phyloP scores from a whole-genome alignment of 1,140 invertebrate species.

The Bilobella aurantiaca region DNA sequence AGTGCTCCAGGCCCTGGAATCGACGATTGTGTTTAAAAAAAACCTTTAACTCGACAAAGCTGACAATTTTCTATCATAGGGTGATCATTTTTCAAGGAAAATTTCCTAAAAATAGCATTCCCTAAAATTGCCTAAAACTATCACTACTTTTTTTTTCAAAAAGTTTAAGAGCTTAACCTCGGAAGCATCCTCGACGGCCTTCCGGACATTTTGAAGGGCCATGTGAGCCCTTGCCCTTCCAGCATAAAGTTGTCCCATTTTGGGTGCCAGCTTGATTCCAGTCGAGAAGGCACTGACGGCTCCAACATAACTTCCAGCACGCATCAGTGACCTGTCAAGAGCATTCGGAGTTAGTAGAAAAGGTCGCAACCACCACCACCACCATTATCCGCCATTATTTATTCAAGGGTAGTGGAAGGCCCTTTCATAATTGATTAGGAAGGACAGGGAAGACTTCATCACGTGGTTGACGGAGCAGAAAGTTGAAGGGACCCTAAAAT shows the following conservation, averaged over 20 bases:
- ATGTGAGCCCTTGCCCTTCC: conserved; percentile 67
- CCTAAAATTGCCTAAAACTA: too few relatives aligned
- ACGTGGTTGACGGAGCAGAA: too few relatives aligned
- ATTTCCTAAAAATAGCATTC: too few relatives aligned
- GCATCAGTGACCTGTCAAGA: conserved; percentile 54
- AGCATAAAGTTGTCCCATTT: conserved; percentile 60
- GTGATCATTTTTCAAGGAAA: too few relatives aligned
- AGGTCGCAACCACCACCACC: not conserved
- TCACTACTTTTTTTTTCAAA: not conserved
- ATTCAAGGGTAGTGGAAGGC: not conserved
- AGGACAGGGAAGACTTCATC: too few relatives aligned
- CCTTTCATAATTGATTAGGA: too few relatives aligned
- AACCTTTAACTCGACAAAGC: too few relatives aligned
- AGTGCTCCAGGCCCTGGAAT: conserved; percentile 56
- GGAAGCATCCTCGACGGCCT: conserved; percentile 54
- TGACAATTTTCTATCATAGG: too few relatives aligned
- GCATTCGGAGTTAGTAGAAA: not conserved
- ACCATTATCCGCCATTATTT: too few relatives aligned
- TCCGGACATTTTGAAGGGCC: conserved; percentile 58
- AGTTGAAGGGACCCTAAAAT: too few relatives aligned
- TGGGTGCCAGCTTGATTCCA: conserved; percentile 61
- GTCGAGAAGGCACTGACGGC: conserved; percentile 70
- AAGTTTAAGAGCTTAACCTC: conserved; percentile 48
- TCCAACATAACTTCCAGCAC: conserved; percentile 59
- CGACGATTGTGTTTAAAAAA: not conserved